phyloP scores from a whole-genome alignment of 2,888 invertebrate genomes.

The Palloptera scutellata region DNA sequence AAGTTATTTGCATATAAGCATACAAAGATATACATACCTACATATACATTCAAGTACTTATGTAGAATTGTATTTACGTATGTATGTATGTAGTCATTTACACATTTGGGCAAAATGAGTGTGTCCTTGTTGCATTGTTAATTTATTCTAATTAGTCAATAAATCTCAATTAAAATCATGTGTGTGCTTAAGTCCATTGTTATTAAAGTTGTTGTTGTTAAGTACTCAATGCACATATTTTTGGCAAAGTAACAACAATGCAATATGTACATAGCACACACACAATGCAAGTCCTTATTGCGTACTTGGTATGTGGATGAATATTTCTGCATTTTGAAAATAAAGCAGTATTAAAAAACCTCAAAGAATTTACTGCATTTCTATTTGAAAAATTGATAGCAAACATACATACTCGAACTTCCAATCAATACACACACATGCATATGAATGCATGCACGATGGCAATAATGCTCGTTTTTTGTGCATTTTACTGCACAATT shows the following conservation, averaged over 20 bases:
- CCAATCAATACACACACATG: neutral
- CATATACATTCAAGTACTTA: neutral
- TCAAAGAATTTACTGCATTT: too few relatives aligned
- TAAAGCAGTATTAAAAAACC: too few relatives aligned
- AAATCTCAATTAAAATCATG: slow-evolving; percentile 59
- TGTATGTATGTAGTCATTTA: neutral
- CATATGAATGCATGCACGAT: neutral
- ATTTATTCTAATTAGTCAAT: slow-evolving; percentile 63
- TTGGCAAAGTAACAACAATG: neutral
- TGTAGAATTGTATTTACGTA: too few relatives aligned
- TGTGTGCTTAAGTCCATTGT: slow-evolving; percentile 23
- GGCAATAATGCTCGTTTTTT: neutral
- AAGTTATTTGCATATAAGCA: slow-evolving; percentile 22
- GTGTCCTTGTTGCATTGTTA: slow-evolving; percentile 53
- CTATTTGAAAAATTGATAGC: too few relatives aligned
- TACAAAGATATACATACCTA: slow-evolving; percentile 20
- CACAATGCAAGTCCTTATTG: too few relatives aligned
- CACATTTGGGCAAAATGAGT: slow-evolving; percentile 12
- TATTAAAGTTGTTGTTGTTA: slow-evolving; percentile 8
- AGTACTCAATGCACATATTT: neutral
- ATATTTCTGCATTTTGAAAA: too few relatives aligned
- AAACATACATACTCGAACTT: neutral
- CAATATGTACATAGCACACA: too few relatives aligned
- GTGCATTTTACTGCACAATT: neutral
- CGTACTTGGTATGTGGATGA: too few relatives aligned